Evolutionary conservation across 2,888 invertebrate genomes (phyloP).

Genomic region (Andrena dorsata): DNA sequence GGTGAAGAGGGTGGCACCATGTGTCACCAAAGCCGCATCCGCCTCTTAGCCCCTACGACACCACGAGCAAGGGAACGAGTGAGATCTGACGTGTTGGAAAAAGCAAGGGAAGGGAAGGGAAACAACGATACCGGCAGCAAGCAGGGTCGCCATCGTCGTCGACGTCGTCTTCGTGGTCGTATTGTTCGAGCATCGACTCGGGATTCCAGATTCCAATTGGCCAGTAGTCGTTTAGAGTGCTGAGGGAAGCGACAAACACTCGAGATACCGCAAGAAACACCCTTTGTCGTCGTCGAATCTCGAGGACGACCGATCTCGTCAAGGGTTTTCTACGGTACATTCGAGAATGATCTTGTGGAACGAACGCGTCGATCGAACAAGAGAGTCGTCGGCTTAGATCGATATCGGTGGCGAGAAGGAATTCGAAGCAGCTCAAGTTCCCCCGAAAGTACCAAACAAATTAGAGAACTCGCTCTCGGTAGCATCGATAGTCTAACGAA

Average conservation of each 20-base stretch:
- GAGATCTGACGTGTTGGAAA: constrained; percentile 58
- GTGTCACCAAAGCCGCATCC: constrained; percentile 75
- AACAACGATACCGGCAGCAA: constrained; percentile 45
- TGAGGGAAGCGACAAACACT: constrained; percentile 35
- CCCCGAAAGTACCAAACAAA: background rate
- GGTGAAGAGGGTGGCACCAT: constrained; percentile 72
- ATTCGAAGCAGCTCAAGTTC: background rate
- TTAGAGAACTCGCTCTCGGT: background rate
- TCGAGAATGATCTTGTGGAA: constrained; percentile 20
- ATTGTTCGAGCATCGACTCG: constrained; percentile 40
- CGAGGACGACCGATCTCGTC: constrained; percentile 22
- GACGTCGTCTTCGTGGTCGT: constrained; percentile 34
- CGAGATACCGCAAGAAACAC: constrained; percentile 33
- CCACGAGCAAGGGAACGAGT: constrained; percentile 64
- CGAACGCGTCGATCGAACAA: constrained; percentile 9
- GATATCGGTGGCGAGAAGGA: constrained; percentile 12
- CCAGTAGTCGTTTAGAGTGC: constrained; percentile 30
- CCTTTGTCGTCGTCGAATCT: background rate
- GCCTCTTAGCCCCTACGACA: constrained; percentile 71
- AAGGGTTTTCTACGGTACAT: constrained; percentile 19
- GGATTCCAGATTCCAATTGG: constrained; percentile 41
- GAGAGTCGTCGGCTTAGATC: constrained; percentile 1
- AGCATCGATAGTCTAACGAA: background rate
- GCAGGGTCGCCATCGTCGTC: background rate
- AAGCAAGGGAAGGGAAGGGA: constrained; percentile 37